Percentiles rank a stretch among this genome's conserved stretches.
phyloP scores from a whole-genome alignment of 2,797 vertebrate genomes.

The Protonibea diacanthus region DNA sequence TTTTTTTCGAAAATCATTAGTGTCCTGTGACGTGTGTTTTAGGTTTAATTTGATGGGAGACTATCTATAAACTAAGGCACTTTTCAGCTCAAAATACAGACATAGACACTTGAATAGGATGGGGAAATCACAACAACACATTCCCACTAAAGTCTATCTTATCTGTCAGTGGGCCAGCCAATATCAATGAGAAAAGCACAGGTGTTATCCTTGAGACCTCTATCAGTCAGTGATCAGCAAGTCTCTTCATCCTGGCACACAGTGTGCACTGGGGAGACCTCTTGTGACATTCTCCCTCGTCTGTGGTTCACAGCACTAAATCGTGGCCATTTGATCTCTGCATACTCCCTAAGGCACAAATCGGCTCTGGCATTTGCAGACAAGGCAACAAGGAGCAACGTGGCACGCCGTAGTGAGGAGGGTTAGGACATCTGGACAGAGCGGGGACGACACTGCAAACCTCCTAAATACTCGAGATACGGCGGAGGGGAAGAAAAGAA shows the following conservation, averaged over 20 bases:
- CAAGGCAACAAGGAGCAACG: constrained; percentile 33
- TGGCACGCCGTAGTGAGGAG: constrained; percentile 27
- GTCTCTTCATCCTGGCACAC: constrained; percentile 51
- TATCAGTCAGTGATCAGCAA: constrained; percentile 49
- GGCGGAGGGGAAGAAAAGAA: constrained; percentile 2
- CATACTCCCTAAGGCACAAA: constrained; percentile 54
- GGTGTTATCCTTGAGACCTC: constrained; percentile 53
- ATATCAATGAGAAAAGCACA: constrained; percentile 34
- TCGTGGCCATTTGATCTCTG: constrained; percentile 69
- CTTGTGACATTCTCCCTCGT: constrained; percentile 56
- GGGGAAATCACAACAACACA: constrained; percentile 16
- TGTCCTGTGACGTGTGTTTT: neutral
- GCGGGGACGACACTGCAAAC: constrained; percentile 1
- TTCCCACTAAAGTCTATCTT: constrained; percentile 15
- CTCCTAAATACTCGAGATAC: constrained; percentile 24
- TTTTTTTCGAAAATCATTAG: neutral
- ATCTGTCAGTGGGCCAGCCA: constrained; percentile 15
- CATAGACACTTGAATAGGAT: constrained; percentile 8
- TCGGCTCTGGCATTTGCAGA: constrained; percentile 64
- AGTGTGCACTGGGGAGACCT: constrained; percentile 43
- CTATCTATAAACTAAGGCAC: neutral
- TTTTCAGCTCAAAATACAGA: constrained; percentile 12
- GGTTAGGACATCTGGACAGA: constrained; percentile 54
- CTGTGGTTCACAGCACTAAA: constrained; percentile 58
- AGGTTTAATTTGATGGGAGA: constrained; percentile 4